These are phyloP conservation scores for Aythya baeri DNA, from an alignment of 2,113 vertebrate genomes.

Conservation along the genomic window DNA sequence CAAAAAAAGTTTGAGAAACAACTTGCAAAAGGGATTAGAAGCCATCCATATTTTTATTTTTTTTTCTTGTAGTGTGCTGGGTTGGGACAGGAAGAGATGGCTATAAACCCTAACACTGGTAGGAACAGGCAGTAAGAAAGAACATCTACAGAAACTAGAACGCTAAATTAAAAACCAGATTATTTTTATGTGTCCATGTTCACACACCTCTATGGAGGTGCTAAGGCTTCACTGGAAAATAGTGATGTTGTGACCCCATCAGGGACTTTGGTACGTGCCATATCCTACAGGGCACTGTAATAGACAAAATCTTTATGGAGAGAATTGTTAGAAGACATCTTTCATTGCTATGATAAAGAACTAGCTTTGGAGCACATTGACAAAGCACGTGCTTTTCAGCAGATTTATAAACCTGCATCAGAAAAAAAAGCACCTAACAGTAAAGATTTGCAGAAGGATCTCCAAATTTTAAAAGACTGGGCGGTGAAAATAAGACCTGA, in stretches of 20 bases:
- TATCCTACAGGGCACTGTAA: not conserved
- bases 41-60: not conserved
- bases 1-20: not conserved
- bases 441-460: not conserved
- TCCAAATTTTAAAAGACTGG: not conserved
- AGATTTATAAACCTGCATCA: not conserved
- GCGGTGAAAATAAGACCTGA: not conserved
- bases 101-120: not conserved
- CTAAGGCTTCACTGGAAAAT: not conserved
- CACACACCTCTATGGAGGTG: not conserved
- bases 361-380: not conserved
- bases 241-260: not conserved
- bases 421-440: not conserved
- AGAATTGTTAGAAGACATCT: not conserved
- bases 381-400: not conserved
- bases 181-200: not conserved
- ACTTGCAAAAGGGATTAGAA: not conserved
- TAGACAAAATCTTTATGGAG: not conserved
- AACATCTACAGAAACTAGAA: not conserved
- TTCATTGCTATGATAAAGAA: not conserved
- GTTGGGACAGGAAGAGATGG: not conserved
- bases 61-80: not conserved
- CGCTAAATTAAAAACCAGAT: not conserved
- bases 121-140: not conserved
- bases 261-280: not conserved